Evolutionary conservation across 1,140 invertebrate genomes (phyloP).

Genomic region (Batillaria attramentaria): DNA sequence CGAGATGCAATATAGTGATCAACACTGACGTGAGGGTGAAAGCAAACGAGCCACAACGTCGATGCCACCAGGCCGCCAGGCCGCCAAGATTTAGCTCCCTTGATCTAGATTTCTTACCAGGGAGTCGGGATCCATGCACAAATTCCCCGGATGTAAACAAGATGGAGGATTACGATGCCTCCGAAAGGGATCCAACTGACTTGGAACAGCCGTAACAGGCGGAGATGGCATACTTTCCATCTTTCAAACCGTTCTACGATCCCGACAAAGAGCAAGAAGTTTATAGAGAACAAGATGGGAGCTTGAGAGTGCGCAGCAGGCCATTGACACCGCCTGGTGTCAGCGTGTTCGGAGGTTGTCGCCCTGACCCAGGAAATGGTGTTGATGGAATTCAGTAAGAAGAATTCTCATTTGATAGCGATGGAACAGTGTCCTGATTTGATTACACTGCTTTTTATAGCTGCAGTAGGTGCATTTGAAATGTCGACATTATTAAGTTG

Average conservation of each 20-base stretch:
- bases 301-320: constrained; percentile 28
- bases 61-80: too few species aligned
- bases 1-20: too few species aligned
- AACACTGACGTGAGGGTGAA: too few species aligned
- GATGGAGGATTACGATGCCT: constrained; percentile 41
- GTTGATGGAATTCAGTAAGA: neutral
- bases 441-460: too few species aligned
- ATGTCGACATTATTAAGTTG: too few species aligned
- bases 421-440: too few species aligned
- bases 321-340: constrained; percentile 4
- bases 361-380: constrained; percentile 9
- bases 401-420: too few species aligned
- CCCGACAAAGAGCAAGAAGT: constrained; percentile 38
- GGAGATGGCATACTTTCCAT: constrained; percentile 35
- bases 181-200: neutral
- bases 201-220: constrained; percentile 4
- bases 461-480: too few species aligned
- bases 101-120: neutral
- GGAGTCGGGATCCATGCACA: constrained; percentile 4
- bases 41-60: too few species aligned
- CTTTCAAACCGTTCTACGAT: constrained; percentile 33
- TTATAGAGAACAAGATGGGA: constrained; percentile 29
- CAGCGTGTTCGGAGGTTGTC: constrained; percentile 10
- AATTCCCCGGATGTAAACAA: constrained; percentile 56
- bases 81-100: constrained; percentile 1